Base-by-base conservation (phyloP, 1,140 invertebrate genomes). In the Gonioctena quinquepunctata region DNA sequence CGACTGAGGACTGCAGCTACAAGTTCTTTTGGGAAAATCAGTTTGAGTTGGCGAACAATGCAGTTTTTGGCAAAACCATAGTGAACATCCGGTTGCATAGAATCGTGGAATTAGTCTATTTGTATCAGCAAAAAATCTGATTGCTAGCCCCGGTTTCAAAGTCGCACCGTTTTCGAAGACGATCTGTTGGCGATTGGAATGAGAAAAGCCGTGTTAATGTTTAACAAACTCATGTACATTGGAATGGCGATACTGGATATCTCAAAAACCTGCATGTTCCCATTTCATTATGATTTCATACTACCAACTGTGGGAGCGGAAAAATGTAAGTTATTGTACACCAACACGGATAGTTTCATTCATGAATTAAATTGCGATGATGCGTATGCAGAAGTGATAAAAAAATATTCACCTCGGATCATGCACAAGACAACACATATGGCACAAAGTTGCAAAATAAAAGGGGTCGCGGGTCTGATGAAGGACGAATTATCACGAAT, bases 381-480 rank as follows among this genome's bases (percentile, higher is more conserved):
- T 71, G 63, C 81, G 18, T 83, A 82, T 71, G 56, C 76, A 22
- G 60, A 70, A 26, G 75, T 82, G 8, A 78, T 75, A 62, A 49
- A 42, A 7, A 59, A 73, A 65, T 49, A 67, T 22, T 27, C 74
- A 82, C 79, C 16, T 72, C 67, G 18, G 66, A 75, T 33, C 67
- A 72, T 72, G 75, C 70, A 73, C 1, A 48, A 56, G 66, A 76
- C 65, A 76, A 80, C 73, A 50, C 48, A 50, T 79, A 73, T 69
- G 65, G 64, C 22, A 79, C 79, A 19, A 74, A n/a, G 77, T 48
- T 42, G 48, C 50, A 69, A 71, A 57, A 85, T 86, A 74, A 85
- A 85, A 77, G 86, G 86, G 70, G 81, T 84, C 3, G 16, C 84
- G 3, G 84, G 85, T 21, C 81, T 85, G 75, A 83, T 87, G 72